Evolutionary conservation across 2,888 invertebrate genomes (phyloP).

Genomic region (Polyploca ridens): DNA sequence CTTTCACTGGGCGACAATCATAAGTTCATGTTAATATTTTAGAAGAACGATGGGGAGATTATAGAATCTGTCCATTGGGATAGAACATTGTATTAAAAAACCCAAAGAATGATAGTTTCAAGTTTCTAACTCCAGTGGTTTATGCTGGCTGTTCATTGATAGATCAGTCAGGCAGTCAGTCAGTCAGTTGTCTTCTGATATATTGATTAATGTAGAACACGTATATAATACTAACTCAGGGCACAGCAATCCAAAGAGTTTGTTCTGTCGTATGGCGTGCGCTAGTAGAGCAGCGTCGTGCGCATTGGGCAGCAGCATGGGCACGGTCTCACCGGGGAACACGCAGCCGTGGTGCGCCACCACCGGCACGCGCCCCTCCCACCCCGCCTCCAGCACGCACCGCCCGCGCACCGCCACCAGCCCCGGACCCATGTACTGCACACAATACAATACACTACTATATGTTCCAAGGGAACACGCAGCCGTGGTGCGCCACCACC

Average conservation of each 20-base stretch:
- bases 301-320: slow-evolving; percentile 63
- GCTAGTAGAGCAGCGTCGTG: slow-evolving; percentile 50
- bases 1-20: slow-evolving; percentile 46
- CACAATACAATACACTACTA: slow-evolving; percentile 15
- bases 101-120: too few relatives aligned
- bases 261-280: slow-evolving; percentile 51
- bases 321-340: slow-evolving; percentile 80
- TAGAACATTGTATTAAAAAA: too few relatives aligned
- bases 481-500: slow-evolving; percentile 44
- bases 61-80: too few relatives aligned
- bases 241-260: slow-evolving; percentile 72
- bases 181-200: too few relatives aligned
- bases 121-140: too few relatives aligned
- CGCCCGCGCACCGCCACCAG: slow-evolving; percentile 61
- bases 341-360: slow-evolving; percentile 66
- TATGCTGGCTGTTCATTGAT: too few relatives aligned
- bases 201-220: too few relatives aligned
- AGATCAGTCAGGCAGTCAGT: too few relatives aligned
- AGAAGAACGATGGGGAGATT: too few relatives aligned
- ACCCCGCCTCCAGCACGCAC: slow-evolving; percentile 69
- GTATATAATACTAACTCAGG: slow-evolving; percentile 57
- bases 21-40: background rate
- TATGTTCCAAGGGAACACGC: background rate
- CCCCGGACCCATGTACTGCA: slow-evolving; percentile 70
- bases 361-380: slow-evolving; percentile 66